phyloP scores from a whole-genome alignment of 2,113 vertebrate species.

The Phalacrocorax carbo region DNA sequence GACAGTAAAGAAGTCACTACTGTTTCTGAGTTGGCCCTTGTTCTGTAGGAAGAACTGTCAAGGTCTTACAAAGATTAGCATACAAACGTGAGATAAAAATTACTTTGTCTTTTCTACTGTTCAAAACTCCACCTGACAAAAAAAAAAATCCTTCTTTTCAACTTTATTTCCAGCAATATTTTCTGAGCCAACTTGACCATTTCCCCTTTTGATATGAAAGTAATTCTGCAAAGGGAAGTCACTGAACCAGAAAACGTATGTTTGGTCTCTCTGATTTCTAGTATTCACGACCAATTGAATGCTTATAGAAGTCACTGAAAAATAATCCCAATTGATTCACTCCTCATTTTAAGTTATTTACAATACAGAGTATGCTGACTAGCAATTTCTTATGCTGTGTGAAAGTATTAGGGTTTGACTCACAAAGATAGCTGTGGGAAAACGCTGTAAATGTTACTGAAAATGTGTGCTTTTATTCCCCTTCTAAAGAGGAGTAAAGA shows the following conservation, averaged over 20 bases:
- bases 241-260: conserved; percentile 32
- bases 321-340: conserved; percentile 49
- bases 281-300: conserved; percentile 59
- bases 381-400: not conserved
- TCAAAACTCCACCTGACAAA: conserved; percentile 12
- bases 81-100: not conserved
- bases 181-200: conserved; percentile 45
- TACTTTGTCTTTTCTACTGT: not conserved
- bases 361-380: conserved; percentile 28
- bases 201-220: conserved; percentile 47
- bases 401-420: not conserved
- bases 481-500: not conserved
- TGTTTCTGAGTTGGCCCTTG: not conserved
- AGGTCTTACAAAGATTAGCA: not conserved
- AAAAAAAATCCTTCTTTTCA: conserved; percentile 23
- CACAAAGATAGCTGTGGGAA: not conserved
- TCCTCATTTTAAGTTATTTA: conserved; percentile 52
- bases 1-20: not conserved
- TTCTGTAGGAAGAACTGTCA: not conserved
- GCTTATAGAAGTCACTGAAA: conserved; percentile 35
- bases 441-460: not conserved
- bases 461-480: not conserved
- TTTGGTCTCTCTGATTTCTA: conserved; percentile 37
- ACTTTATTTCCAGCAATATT: conserved; percentile 28
- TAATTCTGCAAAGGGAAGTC: conserved; percentile 32